Evolutionary conservation across 2,797 vertebrate species (phyloP), one percentile per base, ranked within the genome.

Genomic region (Microctenopoma steveboyesi): DNA sequence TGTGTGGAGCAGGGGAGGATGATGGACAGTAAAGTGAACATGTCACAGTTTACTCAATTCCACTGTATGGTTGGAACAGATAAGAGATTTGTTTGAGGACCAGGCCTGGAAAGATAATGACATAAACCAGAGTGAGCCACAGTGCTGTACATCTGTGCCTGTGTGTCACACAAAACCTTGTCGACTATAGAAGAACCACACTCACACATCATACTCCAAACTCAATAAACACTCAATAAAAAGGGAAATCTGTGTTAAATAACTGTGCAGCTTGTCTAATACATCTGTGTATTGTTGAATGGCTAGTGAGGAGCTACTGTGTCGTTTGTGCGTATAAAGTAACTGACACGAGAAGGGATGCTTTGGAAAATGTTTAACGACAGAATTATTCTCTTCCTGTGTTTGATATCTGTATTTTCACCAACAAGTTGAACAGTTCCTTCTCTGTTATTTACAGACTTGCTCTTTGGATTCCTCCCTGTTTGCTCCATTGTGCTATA

Each of bases 11-110:
- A 69, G 33, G 68, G 68, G 56, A 33, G 33, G 59, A 79, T 16
- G 55, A 74, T 40, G 83, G 78, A 77, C 76, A 82, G 65, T 76
- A 63, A 82, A 87, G 71, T 15, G 54, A 79, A 69, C 79, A 84
- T 79, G 81, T 88, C 67, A 63, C 52, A 54, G 64, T 83, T 78
- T 51, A 78, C 69, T 74, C 52, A 59, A 56, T 53, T 25, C 56
- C 69, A 78, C 73, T 64, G 71, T 65, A 73, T 3, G 56, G 25
- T 50, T 52, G 25, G 58, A 81, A 49, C 33, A 65, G 72, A 61
- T 1, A 2, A 72, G 43, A 59, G 59, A 58, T 68, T 58, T 63
- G 15, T 61, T 33, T 43, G 65, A 64, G 64, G 53, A 33, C 37
- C 7, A 5, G 50, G 62, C 25, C 64, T 47, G 9, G 78, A n/a